Evolutionary conservation across 1,140 invertebrate species (phyloP), one percentile per base, ranked within the genome.

Genomic region (Zelostemma sp.): DNA sequence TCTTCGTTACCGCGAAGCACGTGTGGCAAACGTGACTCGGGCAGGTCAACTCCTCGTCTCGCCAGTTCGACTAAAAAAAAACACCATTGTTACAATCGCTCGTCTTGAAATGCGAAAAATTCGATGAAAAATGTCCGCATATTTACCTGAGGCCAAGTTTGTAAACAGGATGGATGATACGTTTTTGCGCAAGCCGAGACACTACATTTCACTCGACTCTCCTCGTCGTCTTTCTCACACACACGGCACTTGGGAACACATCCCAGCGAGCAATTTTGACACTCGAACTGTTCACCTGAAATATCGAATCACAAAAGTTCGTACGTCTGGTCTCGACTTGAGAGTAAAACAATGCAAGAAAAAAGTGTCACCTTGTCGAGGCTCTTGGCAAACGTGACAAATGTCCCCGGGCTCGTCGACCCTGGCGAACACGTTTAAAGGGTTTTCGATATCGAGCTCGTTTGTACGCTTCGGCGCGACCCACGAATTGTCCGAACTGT

Each of bases 11-110:
- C 18, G 18, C 43, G 6, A 14, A 64, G 6, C 70, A 73, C 3
- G 62, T 66, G n/a, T 73, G 70, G 12, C 70, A 73, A 0, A 63
- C 38, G n/a, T 73, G 70, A 35, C 68, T 61, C 1, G 70, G 54
- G 50, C 70, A 68, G 5, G 64, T 9, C 0, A 33, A 21, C 21
- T 62, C 49, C 0, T 6, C 45, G 45, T 55, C 53, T 1, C 57
- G 6, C 5, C n/a, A 50, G 0, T 59, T 11, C 0, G 62, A 28
- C 65, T 73, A 72, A 66, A 64, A 15, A 43, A 16, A 17, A 16
- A 43, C 25, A 28, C n/a, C n/a, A n/a, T n/a, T n/a, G n/a, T n/a
- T n/a, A 28, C 3, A 28, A 28, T 28, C 25, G 25, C 3, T 28
- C 8, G 8, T 28, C 8, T 28, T 28, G 25, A n/a, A n/a, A n/a